phyloP scores from a whole-genome alignment of 1,140 invertebrate genomes.

The Aphelinus atriplicis region DNA sequence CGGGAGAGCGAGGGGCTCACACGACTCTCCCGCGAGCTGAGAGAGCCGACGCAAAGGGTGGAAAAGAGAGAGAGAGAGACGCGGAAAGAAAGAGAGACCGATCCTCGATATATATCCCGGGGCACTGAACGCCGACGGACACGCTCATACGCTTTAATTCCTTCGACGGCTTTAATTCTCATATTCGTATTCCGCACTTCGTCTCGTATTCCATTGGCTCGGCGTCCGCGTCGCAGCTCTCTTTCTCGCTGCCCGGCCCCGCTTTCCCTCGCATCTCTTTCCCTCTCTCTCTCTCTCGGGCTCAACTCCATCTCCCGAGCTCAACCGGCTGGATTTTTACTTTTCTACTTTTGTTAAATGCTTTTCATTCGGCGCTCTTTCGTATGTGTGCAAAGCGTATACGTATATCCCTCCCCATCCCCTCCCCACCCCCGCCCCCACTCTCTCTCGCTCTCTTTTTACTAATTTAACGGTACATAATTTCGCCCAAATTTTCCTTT shows the following conservation, averaged over 20 bases:
- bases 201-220: slow-evolving; percentile 33
- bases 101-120: slow-evolving; percentile 56
- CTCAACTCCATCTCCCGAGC: neutral
- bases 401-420: no score
- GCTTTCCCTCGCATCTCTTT: slow-evolving; percentile 31
- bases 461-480: no score
- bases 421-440: no score
- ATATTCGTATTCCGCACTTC: slow-evolving; percentile 62
- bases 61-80: slow-evolving; percentile 15
- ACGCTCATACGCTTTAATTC: slow-evolving; percentile 65
- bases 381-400: no score
- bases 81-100: slow-evolving; percentile 39
- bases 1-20: slow-evolving; percentile 42
- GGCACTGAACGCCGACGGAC: slow-evolving; percentile 42
- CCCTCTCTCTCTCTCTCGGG: slow-evolving; percentile 19
- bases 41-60: slow-evolving; percentile 45
- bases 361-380: slow-evolving; percentile 29
- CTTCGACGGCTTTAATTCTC: slow-evolving; percentile 67
- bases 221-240: slow-evolving; percentile 40
- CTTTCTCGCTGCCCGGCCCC: slow-evolving; percentile 40
- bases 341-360: slow-evolving; percentile 27
- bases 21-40: slow-evolving; percentile 49
- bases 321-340: slow-evolving; percentile 5
- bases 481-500: no score
- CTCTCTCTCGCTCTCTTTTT: no score